These are phyloP conservation scores for Xenopus petersii DNA, from an alignment of 2,797 vertebrate species.

Conservation along the genomic window DNA sequence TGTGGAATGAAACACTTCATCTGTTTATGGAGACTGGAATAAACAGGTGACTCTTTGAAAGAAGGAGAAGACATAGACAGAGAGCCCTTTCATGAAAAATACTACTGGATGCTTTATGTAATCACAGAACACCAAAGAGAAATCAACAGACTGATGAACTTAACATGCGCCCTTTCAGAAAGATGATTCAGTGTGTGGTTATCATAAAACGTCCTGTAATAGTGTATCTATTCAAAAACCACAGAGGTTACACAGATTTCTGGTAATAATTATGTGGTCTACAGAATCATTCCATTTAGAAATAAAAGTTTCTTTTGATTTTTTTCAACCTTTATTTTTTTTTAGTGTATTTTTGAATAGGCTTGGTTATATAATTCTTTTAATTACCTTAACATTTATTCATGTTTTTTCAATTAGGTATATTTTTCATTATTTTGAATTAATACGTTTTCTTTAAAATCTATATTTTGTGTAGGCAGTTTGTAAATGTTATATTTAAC, in stretches of 20 bases:
- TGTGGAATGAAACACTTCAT: not conserved
- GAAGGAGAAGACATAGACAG: not conserved
- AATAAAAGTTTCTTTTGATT: not conserved
- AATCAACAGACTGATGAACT: not conserved
- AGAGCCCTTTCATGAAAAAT: constrained; percentile 16
- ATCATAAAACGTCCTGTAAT: constrained; percentile 1
- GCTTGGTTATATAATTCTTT: too few species aligned
- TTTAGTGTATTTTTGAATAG: too few species aligned
- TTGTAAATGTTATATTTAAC: too few species aligned
- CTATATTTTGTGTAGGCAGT: too few species aligned
- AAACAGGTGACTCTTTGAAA: constrained; percentile 6
- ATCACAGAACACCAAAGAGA: not conserved
- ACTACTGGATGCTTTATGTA: constrained; percentile 9
- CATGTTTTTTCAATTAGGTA: too few species aligned
- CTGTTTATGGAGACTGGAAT: constrained; percentile 1
- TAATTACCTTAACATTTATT: too few species aligned
- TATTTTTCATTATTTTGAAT: too few species aligned
- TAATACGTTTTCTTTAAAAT: too few species aligned
- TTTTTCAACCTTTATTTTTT: not conserved
- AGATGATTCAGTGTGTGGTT: not conserved
- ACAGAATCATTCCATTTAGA: not conserved
- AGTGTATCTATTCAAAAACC: not conserved
- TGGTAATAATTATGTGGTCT: constrained; percentile 21
- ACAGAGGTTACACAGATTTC: not conserved
- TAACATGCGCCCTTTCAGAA: not conserved